Conservation (phyloP, 2,113 vertebrate species). For the Herpailurus yagouaroundi region DNA sequence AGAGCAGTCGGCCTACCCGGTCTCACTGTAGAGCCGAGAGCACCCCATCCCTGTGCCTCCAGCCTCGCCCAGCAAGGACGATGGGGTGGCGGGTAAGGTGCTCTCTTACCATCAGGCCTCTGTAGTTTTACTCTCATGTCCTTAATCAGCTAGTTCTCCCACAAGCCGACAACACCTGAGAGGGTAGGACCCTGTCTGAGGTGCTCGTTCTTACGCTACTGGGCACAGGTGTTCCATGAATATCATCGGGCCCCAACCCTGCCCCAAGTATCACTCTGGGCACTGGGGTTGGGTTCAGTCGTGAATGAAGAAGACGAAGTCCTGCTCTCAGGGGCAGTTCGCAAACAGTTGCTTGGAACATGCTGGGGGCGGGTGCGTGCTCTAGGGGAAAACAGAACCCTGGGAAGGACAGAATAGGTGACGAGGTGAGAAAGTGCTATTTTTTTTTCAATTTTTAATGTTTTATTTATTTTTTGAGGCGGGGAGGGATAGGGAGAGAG, state of each 20-base stretch:
- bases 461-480: no score
- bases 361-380: background rate
- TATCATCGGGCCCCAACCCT: background rate
- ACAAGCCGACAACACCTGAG: background rate
- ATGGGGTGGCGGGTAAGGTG: rapidly evolving
- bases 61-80: no score
- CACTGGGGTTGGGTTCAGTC: background rate
- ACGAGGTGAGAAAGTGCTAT: background rate
- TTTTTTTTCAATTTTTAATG: no score
- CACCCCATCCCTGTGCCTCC: rapidly evolving
- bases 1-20: background rate
- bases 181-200: background rate
- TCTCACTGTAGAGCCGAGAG: background rate
- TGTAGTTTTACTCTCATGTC: background rate
- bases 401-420: background rate
- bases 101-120: no score
- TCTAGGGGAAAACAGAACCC: background rate
- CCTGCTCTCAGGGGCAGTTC: background rate
- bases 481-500: no score
- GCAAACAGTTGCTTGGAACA: no score
- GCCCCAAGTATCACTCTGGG: no score
- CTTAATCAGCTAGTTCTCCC: background rate
- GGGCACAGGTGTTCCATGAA: background rate
- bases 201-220: background rate
- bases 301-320: background rate